Evolutionary conservation across 2,113 vertebrate genomes (phyloP).

Genomic region (Noctilio leporinus): DNA sequence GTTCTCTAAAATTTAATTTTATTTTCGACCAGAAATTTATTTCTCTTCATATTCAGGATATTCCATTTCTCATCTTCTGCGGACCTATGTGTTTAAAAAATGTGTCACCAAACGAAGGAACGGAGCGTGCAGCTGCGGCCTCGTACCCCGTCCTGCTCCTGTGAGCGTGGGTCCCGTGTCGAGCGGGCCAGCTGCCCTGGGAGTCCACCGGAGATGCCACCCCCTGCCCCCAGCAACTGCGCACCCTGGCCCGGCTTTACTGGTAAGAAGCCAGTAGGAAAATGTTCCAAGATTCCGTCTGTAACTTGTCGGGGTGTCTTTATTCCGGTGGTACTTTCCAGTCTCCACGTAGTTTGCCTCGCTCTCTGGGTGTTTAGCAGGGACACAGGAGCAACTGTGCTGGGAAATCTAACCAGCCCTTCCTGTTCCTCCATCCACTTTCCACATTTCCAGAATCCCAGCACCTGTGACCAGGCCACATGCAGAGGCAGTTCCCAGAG

Average conservation of each 20-base stretch:
- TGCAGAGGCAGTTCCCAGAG: not conserved
- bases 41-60: not conserved
- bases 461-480: not conserved
- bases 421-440: not conserved
- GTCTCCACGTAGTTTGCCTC: not conserved
- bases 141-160: fast-evolving
- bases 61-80: not conserved
- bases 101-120: not conserved
- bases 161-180: not conserved
- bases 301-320: not conserved
- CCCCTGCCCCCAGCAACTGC: not conserved
- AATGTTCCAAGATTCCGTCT: not conserved
- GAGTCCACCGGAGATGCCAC: fast-evolving
- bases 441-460: not conserved
- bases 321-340: not conserved
- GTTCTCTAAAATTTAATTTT: not conserved
- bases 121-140: not conserved
- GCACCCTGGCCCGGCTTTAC: not conserved
- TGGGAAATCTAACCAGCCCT: not conserved
- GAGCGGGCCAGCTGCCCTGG: too few species aligned
- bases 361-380: not conserved
- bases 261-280: not conserved
- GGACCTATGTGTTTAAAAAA: not conserved
- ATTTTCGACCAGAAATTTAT: not conserved
- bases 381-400: not conserved